Conservation (phyloP, 2,113 vertebrate genomes). For the Lutjanus erythropterus region DNA sequence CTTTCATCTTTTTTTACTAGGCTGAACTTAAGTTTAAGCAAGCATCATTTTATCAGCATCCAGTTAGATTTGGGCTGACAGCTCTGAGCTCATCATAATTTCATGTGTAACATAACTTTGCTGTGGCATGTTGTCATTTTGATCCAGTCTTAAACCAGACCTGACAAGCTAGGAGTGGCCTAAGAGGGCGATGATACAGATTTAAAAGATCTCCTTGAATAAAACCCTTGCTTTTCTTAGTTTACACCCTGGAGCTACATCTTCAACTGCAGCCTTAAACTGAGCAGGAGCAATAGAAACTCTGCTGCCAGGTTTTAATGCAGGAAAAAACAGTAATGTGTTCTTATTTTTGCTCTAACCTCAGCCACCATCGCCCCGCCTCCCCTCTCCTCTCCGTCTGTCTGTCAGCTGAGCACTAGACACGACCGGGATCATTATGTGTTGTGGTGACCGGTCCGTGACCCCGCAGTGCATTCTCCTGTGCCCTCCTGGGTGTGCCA, state of each 20-base stretch:
- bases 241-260: not conserved
- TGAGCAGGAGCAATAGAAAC: not conserved
- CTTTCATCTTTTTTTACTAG: not conserved
- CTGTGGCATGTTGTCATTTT: not conserved
- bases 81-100: no score
- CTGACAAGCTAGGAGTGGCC: constrained; percentile 1
- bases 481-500: constrained; percentile 66
- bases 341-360: constrained; percentile 24
- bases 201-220: not conserved
- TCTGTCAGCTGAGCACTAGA: constrained; percentile 62
- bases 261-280: constrained; percentile 6
- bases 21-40: not conserved
- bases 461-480: constrained; percentile 74
- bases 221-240: not conserved
- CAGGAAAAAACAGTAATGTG: not conserved
- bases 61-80: not conserved
- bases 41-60: not conserved
- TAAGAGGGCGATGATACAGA: not conserved
- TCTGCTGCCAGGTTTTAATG: constrained; percentile 1
- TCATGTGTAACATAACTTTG: not conserved
- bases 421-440: constrained; percentile 66
- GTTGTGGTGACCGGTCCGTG: constrained; percentile 77
- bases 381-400: not conserved
- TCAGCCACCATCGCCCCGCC: constrained; percentile 20
- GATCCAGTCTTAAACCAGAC: not conserved